Percentiles rank a stretch among this genome's conserved stretches.
phyloP scores from a whole-genome alignment of 1,140 invertebrate genomes.

The Lasioglossum albipes region DNA sequence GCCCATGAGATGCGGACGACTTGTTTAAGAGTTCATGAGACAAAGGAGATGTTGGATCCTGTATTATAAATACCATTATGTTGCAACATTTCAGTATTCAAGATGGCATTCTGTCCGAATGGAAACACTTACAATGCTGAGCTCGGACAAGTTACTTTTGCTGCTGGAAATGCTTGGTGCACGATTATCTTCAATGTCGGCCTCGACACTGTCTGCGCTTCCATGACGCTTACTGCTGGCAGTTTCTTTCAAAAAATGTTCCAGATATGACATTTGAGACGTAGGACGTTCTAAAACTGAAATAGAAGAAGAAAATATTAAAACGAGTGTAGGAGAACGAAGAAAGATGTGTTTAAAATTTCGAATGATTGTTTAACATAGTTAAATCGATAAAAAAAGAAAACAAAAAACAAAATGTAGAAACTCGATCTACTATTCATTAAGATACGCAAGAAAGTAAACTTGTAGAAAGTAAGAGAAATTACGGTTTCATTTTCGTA shows the following conservation, averaged over 20 bases:
- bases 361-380: conserved; percentile 5
- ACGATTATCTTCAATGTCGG: conserved; percentile 88
- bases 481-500: conserved; percentile 15
- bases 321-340: background rate
- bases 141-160: conserved; percentile 90
- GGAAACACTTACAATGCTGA: conserved; percentile 85
- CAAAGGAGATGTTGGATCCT: conserved; percentile 84
- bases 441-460: conserved; percentile 18
- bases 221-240: conserved; percentile 80
- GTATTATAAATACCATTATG: conserved; percentile 46
- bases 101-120: background rate
- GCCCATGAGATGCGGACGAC: conserved; percentile 72
- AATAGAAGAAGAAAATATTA: conserved; percentile 63
- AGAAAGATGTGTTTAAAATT: conserved; percentile 9
- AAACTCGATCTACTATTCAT: conserved; percentile 19
- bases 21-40: conserved; percentile 78
- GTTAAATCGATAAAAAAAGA: conserved; percentile 24
- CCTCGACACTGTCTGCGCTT: conserved; percentile 87
- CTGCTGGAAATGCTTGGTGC: conserved; percentile 89
- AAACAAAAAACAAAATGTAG: background rate
- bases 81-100: background rate
- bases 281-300: conserved; percentile 91
- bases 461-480: conserved; percentile 13
- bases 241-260: conserved; percentile 92
- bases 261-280: conserved; percentile 93